Evolutionary conservation across 2,888 invertebrate species (phyloP).

Genomic region (Hirtodrosophila trivittata): DNA sequence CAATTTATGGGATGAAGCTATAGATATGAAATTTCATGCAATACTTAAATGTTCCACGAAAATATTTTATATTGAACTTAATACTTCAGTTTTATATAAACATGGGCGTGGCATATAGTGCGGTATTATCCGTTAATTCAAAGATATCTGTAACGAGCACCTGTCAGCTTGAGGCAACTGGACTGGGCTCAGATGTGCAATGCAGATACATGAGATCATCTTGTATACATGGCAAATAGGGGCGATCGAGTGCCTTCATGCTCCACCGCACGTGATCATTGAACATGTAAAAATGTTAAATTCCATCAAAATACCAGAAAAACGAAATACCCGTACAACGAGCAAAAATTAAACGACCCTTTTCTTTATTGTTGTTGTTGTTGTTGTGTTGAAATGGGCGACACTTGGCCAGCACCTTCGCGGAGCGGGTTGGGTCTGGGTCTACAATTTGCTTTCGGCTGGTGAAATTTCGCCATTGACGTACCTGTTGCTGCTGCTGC

Average conservation of each 20-base stretch:
- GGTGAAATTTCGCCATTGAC: slow-evolving; percentile 65
- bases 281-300: slow-evolving; percentile 33
- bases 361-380: neutral
- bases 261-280: slow-evolving; percentile 57
- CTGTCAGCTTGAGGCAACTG: slow-evolving; percentile 32
- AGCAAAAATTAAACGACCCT: slow-evolving; percentile 32
- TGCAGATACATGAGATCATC: slow-evolving; percentile 24
- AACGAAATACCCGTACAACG: slow-evolving; percentile 8
- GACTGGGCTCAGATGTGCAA: slow-evolving; percentile 24
- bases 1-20: neutral
- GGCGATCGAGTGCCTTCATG: slow-evolving; percentile 36
- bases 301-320: slow-evolving; percentile 20
- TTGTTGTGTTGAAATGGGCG: slow-evolving; percentile 47
- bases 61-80: no score
- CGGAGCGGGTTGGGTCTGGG: slow-evolving; percentile 11
- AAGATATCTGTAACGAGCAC: slow-evolving; percentile 42
- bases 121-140: slow-evolving; percentile 18
- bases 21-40: neutral
- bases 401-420: slow-evolving; percentile 4
- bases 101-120: slow-evolving; percentile 44
- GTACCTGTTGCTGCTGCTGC: slow-evolving; percentile 36
- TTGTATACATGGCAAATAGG: slow-evolving; percentile 19
- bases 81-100: slow-evolving; percentile 23
- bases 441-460: slow-evolving; percentile 49
- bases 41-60: no score